Percentiles rank a stretch among this genome's conserved stretches.
These are phyloP conservation scores for Tribolium freemani DNA, from an alignment of 2,888 invertebrate genomes.

Conservation along the genomic window DNA sequence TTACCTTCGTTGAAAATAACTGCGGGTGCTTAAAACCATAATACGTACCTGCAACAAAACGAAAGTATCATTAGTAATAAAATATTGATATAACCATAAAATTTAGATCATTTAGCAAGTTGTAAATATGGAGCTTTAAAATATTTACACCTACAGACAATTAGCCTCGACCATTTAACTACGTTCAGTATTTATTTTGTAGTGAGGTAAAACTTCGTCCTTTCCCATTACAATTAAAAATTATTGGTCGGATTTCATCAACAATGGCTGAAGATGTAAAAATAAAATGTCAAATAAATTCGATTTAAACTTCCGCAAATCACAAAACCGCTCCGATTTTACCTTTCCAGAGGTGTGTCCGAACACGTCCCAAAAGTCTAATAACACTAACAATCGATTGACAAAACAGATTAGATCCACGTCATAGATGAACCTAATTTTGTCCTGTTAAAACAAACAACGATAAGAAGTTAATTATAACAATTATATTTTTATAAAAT, in stretches of 20 bases:
- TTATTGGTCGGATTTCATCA: too few species aligned
- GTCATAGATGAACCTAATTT: neutral
- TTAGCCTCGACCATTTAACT: neutral
- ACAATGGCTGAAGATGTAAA: too few species aligned
- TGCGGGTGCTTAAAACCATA: neutral
- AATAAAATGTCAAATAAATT: neutral
- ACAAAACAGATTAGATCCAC: neutral
- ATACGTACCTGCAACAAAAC: neutral
- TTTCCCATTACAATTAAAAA: too few species aligned
- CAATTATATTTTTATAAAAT: neutral
- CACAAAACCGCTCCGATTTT: neutral
- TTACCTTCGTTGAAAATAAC: neutral
- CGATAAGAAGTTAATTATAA: neutral
- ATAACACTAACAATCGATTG: neutral
- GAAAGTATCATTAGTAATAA: neutral
- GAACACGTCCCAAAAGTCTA: neutral
- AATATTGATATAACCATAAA: neutral
- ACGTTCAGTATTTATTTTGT: too few species aligned
- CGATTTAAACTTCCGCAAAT: neutral
- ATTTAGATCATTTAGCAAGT: neutral
- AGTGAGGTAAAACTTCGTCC: too few species aligned
- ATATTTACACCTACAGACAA: neutral
- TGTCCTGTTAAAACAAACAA: neutral
- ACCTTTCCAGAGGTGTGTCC: neutral
- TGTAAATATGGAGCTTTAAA: neutral